These are phyloP conservation scores for Drosophila sucinea DNA, from an alignment of 1,140 invertebrate species.

Conservation along the genomic window DNA sequence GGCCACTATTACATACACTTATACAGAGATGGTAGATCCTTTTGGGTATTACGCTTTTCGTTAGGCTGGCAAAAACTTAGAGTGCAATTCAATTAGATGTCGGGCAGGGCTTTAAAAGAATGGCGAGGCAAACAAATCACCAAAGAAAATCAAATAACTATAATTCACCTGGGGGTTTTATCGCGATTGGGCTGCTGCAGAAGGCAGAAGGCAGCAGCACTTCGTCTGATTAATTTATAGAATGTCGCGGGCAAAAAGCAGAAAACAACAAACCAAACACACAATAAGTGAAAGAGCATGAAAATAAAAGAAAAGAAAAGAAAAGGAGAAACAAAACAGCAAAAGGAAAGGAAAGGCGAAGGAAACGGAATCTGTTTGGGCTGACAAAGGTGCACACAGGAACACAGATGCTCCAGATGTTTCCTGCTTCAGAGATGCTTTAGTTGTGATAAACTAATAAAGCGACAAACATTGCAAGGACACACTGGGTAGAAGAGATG, in stretches of 20 bases:
- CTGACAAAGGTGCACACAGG: constrained; percentile 44
- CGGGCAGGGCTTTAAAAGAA: constrained; percentile 59
- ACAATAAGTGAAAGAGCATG: constrained; percentile 66
- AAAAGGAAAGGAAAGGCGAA: constrained; percentile 7
- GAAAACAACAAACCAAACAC: constrained; percentile 34
- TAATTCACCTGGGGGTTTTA: constrained; percentile 77
- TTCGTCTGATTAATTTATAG: constrained; percentile 78
- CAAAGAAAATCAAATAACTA: constrained; percentile 80
- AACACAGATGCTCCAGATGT: constrained; percentile 45
- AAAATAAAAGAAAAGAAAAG: constrained; percentile 26
- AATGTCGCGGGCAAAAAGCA: constrained; percentile 61
- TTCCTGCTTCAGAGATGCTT: constrained; percentile 66
- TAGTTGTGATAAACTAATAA: constrained; percentile 78
- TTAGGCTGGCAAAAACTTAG: constrained; percentile 30
- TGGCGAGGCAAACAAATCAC: constrained; percentile 70
- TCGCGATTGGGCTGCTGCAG: constrained; percentile 71
- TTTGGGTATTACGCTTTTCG: constrained; percentile 12
- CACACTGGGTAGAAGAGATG: background rate
- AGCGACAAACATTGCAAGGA: constrained; percentile 67
- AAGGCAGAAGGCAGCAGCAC: constrained; percentile 47
- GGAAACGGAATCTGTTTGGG: constrained; percentile 23
- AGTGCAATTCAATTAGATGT: constrained; percentile 77
- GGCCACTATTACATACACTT: constrained; percentile 57
- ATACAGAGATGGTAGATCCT: constrained; percentile 24
- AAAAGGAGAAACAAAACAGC: background rate